Percentiles rank a stretch among this genome's conserved stretches.
Evolutionary conservation across 2,888 invertebrate species (phyloP).

Genomic region (Caradrina clavipalpis): DNA sequence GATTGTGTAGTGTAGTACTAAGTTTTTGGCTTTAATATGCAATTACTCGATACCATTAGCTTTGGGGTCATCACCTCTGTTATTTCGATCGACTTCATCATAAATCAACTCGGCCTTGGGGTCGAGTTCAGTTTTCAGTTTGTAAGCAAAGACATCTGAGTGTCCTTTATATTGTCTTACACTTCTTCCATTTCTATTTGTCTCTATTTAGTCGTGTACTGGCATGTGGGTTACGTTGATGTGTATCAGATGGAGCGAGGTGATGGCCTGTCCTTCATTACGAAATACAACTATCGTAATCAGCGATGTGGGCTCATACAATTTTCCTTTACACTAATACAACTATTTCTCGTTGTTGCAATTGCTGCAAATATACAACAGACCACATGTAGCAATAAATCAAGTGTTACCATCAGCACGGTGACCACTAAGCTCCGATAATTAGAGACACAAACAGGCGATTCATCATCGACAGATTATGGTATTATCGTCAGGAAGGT

Average conservation of each 20-base stretch:
- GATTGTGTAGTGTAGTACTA: slow-evolving; percentile 12
- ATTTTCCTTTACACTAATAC: background rate
- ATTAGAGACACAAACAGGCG: slow-evolving; percentile 45
- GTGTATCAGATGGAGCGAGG: background rate
- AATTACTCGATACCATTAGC: slow-evolving; percentile 52
- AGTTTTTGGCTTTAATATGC: slow-evolving; percentile 33
- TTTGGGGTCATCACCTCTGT: slow-evolving; percentile 38
- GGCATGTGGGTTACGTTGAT: slow-evolving; percentile 2
- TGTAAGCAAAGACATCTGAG: slow-evolving; percentile 1
- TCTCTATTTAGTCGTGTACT: background rate
- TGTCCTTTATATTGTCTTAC: background rate
- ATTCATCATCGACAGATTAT: slow-evolving; percentile 49
- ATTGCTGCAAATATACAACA: slow-evolving; percentile 2
- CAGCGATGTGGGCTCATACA: slow-evolving; percentile 4
- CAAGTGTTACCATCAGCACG: slow-evolving; percentile 15
- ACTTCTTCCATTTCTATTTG: slow-evolving; percentile 3
- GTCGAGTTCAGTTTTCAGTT: slow-evolving; percentile 19
- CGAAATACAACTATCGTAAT: slow-evolving; percentile 1
- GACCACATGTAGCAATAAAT: slow-evolving; percentile 34
- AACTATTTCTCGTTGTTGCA: background rate
- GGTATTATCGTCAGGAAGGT: slow-evolving; percentile 34
- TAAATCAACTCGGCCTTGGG: slow-evolving; percentile 38
- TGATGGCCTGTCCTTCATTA: background rate
- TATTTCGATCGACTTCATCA: slow-evolving; percentile 36
- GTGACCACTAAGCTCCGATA: slow-evolving; percentile 34